These are phyloP conservation scores for Zaprionus ghesquierei DNA, from an alignment of 1,140 invertebrate species.

Conservation along the genomic window DNA sequence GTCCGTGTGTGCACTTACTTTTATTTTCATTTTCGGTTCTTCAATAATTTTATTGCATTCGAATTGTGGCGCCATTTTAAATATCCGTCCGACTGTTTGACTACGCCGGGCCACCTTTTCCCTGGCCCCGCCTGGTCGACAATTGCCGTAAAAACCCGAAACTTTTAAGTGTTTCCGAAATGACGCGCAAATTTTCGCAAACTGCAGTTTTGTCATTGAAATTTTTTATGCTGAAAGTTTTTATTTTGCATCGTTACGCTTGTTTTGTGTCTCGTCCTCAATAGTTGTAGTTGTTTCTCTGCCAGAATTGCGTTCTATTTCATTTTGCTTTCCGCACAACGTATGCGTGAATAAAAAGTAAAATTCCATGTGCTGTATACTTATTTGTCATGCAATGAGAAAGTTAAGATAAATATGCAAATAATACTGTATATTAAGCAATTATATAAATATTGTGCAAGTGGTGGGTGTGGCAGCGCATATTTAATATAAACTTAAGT, in stretches of 20 bases:
- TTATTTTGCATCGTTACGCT: conserved; percentile 20
- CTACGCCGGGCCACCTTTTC: background rate
- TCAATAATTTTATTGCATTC: conserved; percentile 21
- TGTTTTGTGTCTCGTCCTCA: conserved; percentile 14
- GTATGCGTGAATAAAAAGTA: background rate
- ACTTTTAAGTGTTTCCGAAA: conserved; percentile 51
- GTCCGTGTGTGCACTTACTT: background rate
- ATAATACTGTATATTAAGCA: background rate
- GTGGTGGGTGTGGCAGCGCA: no score
- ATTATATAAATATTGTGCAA: background rate
- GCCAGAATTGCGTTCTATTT: background rate
- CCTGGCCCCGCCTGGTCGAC: background rate
- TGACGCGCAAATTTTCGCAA: conserved; percentile 37
- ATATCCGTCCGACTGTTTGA: background rate
- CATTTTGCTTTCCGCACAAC: background rate
- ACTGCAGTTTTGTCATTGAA: conserved; percentile 54
- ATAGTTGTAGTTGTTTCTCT: conserved; percentile 1
- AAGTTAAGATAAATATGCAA: background rate
- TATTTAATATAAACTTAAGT: background rate
- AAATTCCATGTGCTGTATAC: background rate
- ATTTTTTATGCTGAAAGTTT: conserved; percentile 38
- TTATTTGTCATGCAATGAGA: background rate
- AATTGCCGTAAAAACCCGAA: conserved; percentile 20
- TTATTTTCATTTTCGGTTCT: background rate
- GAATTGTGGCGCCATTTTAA: conserved; percentile 19